These are phyloP conservation scores for Semaprochilodus insignis DNA, from an alignment of 2,797 vertebrate species.

Conservation along the genomic window DNA sequence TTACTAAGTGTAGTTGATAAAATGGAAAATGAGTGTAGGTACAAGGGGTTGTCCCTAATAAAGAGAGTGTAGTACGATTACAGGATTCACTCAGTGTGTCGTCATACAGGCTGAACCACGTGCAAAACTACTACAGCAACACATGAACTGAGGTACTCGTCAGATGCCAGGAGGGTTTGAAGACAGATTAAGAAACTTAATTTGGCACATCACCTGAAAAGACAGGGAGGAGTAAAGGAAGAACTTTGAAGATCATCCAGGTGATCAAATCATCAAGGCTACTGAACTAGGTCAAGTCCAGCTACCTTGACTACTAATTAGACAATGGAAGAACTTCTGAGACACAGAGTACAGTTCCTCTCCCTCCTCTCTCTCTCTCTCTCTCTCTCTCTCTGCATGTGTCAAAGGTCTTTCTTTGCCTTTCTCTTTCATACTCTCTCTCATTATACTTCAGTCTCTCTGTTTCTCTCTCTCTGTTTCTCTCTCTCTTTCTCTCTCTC, in stretches of 20 bases:
- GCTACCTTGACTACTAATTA: not conserved
- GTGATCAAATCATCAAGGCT: not conserved
- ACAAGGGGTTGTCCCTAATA: too few relatives aligned
- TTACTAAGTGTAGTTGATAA: too few relatives aligned
- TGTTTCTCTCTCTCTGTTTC: too few relatives aligned
- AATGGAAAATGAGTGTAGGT: too few relatives aligned
- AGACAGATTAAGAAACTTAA: not conserved
- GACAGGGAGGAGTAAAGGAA: constrained; percentile 19
- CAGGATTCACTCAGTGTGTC: not conserved
- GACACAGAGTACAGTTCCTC: constrained; percentile 4
- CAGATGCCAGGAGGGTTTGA: constrained; percentile 6
- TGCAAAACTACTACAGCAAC: not conserved
- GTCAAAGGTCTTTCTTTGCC: too few relatives aligned
- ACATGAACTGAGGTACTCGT: constrained; percentile 21
- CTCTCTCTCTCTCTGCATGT: too few relatives aligned
- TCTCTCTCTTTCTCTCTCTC: not conserved
- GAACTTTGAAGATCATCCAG: not conserved
- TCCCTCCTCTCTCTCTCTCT: too few relatives aligned
- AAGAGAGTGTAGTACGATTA: not conserved
- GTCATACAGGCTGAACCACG: not conserved
- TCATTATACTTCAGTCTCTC: too few relatives aligned
- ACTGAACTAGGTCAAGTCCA: not conserved
- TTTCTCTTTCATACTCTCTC: too few relatives aligned
- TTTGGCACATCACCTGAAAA: constrained; percentile 29
- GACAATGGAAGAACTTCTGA: constrained; percentile 26